phyloP scores from a whole-genome alignment of 2,113 vertebrate species.

The Percopsis transmontana region DNA sequence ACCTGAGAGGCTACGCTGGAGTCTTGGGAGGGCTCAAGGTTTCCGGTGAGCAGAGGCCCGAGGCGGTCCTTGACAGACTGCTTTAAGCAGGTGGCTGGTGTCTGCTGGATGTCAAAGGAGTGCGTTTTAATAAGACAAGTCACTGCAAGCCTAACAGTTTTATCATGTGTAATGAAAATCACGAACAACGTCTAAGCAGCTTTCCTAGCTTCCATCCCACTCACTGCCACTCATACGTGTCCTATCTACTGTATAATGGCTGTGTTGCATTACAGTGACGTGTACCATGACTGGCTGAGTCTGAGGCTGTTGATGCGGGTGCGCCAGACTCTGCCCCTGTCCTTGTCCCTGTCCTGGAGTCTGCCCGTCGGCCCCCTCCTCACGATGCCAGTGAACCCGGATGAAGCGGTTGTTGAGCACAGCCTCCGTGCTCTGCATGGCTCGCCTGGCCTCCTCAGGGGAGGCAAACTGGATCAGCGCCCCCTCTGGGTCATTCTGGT shows the following conservation, averaged over 20 bases:
- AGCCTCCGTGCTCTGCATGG: constrained; percentile 94
- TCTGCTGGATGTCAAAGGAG: constrained; percentile 76
- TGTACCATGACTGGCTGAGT: constrained; percentile 37
- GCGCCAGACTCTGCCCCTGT: constrained; percentile 25
- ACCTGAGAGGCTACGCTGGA: constrained; percentile 85
- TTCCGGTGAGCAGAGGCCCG: constrained; percentile 85
- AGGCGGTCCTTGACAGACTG: constrained; percentile 96
- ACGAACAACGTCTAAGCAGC: too few relatives aligned
- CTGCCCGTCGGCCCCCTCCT: constrained; percentile 67
- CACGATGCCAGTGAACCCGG: constrained; percentile 92
- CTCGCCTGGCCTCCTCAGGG: constrained; percentile 90
- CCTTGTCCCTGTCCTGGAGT: constrained; percentile 53
- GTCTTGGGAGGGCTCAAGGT: constrained; percentile 83
- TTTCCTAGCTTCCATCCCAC: too few relatives aligned
- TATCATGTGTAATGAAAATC: too few relatives aligned
- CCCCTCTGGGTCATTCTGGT: constrained; percentile 91
- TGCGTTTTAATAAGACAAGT: background rate
- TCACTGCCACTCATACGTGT: too few relatives aligned
- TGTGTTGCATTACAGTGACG: background rate
- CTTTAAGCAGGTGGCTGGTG: constrained; percentile 81
- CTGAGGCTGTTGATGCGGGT: constrained; percentile 17
- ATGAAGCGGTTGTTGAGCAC: constrained; percentile 97
- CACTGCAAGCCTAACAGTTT: background rate
- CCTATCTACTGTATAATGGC: background rate
- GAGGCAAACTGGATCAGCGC: constrained; percentile 95